Evolutionary conservation across 1,140 invertebrate genomes (phyloP).

Genomic region (Lineus longissimus): DNA sequence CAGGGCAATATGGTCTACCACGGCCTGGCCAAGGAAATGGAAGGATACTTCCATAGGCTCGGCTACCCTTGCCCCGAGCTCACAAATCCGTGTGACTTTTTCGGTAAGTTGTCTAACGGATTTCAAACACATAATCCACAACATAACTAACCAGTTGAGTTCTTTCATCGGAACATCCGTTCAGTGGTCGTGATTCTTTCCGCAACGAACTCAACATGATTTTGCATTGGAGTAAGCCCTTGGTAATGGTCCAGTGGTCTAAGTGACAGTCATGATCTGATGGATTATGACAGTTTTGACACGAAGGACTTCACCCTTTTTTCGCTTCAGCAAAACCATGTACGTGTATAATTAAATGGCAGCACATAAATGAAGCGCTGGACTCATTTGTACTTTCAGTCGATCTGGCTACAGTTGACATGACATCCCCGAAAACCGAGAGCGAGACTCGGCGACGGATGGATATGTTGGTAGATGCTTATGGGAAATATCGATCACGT

Average conservation of each 20-base stretch:
- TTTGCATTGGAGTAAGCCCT: too few relatives aligned
- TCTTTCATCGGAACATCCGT: too few relatives aligned
- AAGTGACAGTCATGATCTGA: too few relatives aligned
- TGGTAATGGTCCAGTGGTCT: too few relatives aligned
- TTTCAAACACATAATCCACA: background rate
- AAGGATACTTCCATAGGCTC: slow-evolving; percentile 35
- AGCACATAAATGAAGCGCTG: too few relatives aligned
- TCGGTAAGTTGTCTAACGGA: slow-evolving; percentile 25
- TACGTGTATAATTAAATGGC: too few relatives aligned
- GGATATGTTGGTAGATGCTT: slow-evolving; percentile 23
- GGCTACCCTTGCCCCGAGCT: slow-evolving; percentile 39
- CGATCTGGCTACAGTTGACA: slow-evolving; percentile 38
- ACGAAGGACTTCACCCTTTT: too few relatives aligned
- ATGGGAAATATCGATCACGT: slow-evolving; percentile 3
- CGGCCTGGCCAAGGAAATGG: slow-evolving; percentile 35
- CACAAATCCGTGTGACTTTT: slow-evolving; percentile 46
- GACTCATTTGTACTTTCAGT: slow-evolving; percentile 26
- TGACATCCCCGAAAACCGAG: slow-evolving; percentile 32
- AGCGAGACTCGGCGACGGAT: slow-evolving; percentile 19
- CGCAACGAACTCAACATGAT: too few relatives aligned
- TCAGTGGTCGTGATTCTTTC: too few relatives aligned
- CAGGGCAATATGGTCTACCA: slow-evolving; percentile 36
- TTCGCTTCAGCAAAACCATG: too few relatives aligned
- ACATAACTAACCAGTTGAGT: too few relatives aligned
- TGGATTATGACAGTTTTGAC: too few relatives aligned